Conservation (phyloP, 2,888 invertebrate genomes). For the Acanthosepion esculentum region DNA sequence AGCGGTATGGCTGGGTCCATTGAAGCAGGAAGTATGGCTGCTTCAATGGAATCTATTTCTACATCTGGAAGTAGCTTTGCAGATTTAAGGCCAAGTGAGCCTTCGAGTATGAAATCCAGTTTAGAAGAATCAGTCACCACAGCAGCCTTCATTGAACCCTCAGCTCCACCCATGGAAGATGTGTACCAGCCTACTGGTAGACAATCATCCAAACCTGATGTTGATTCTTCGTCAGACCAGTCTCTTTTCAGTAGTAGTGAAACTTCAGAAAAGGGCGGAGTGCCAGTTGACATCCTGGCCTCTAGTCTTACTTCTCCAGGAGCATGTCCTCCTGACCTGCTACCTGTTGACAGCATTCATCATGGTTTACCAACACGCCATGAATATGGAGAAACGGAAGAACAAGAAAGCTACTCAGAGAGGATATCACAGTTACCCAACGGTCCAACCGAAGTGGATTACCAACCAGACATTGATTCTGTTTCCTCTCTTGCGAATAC, state of each 20-base stretch:
- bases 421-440: slow-evolving; percentile 66
- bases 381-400: slow-evolving; percentile 48
- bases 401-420: slow-evolving; percentile 47
- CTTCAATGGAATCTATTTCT: slow-evolving; percentile 52
- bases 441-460: slow-evolving; percentile 78
- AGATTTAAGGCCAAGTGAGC: slow-evolving; percentile 50
- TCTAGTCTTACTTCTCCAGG: slow-evolving; percentile 48
- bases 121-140: not conserved
- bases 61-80: slow-evolving; percentile 54
- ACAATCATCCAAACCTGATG: slow-evolving; percentile 52
- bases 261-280: slow-evolving; percentile 62
- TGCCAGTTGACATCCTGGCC: slow-evolving; percentile 54
- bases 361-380: slow-evolving; percentile 49
- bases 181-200: not conserved
- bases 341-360: slow-evolving; percentile 24
- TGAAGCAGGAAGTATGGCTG: slow-evolving; percentile 52
- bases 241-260: slow-evolving; percentile 68
- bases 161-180: slow-evolving; percentile 51
- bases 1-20: slow-evolving; percentile 58
- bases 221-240: slow-evolving; percentile 67
- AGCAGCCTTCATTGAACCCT: slow-evolving; percentile 49
- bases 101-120: slow-evolving; percentile 44
- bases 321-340: slow-evolving; percentile 51
- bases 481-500: slow-evolving; percentile 50
- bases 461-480: slow-evolving; percentile 73